phyloP scores from a whole-genome alignment of 1,140 invertebrate genomes.

The Bombus impatiens region DNA sequence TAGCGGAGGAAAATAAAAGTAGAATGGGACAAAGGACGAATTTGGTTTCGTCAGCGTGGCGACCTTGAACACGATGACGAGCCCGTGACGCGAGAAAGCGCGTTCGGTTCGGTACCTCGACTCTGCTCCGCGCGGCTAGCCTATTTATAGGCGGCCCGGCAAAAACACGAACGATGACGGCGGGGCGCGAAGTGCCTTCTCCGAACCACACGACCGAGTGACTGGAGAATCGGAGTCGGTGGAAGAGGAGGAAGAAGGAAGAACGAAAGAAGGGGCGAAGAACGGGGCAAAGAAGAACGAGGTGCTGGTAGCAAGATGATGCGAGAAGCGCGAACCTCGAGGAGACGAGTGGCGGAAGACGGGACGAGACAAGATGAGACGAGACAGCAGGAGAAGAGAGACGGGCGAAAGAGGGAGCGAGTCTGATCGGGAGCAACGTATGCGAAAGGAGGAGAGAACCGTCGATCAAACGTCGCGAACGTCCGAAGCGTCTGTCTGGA shows the following conservation, averaged over 20 bases:
- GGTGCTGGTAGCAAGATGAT: conserved; percentile 28
- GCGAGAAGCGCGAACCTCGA: conserved; percentile 24
- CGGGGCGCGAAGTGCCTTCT: conserved; percentile 67
- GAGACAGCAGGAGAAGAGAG: conserved; percentile 1
- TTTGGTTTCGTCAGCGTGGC: conserved; percentile 57
- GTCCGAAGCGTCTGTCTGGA: conserved; percentile 75
- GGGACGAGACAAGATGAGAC: conserved; percentile 18
- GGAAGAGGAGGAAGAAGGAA: not conserved
- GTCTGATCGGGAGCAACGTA: conserved; percentile 56
- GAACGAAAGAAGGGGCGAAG: not conserved
- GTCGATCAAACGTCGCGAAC: conserved; percentile 78
- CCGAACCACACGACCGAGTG: conserved; percentile 42
- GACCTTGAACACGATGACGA: conserved; percentile 75
- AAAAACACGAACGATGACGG: conserved; percentile 75
- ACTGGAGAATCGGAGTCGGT: conserved; percentile 43
- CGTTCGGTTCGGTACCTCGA: conserved; percentile 52
- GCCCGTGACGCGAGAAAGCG: conserved; percentile 74
- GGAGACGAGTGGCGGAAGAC: conserved; percentile 29
- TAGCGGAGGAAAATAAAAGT: not conserved
- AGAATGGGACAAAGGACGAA: conserved; percentile 56
- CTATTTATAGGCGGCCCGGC: conserved; percentile 76
- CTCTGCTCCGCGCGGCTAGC: conserved; percentile 32
- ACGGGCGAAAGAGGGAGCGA: conserved; percentile 41
- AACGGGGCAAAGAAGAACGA: not conserved
- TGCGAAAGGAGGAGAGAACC: conserved; percentile 67